Percentiles rank a stretch among this genome's conserved stretches.
Conservation (phyloP, 64 coral and sea anemone genomes). For the Pachyseris speciosa region DNA sequence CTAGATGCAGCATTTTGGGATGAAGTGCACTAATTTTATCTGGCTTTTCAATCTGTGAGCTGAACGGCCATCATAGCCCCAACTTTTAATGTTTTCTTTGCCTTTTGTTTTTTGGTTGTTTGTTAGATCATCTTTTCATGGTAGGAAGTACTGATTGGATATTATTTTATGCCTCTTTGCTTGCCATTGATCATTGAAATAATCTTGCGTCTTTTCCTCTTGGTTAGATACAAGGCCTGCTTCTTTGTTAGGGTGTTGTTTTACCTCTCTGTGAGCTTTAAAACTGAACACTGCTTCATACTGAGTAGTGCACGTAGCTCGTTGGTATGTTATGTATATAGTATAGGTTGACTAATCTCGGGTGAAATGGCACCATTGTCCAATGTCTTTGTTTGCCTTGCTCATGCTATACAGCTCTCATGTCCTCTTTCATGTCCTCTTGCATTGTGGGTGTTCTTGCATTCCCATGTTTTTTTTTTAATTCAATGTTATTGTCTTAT, state of each 20-base stretch:
- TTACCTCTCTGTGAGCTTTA: conserved; percentile 4
- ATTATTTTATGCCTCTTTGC: not conserved
- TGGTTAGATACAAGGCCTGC: not conserved
- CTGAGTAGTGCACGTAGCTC: too few species aligned
- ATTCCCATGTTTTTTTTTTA: too few species aligned
- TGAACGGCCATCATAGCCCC: not conserved
- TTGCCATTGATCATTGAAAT: not conserved
- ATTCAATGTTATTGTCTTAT: too few species aligned
- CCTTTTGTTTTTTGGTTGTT: not conserved
- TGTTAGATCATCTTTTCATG: not conserved
- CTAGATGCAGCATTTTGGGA: not conserved
- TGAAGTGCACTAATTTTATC: too few species aligned
- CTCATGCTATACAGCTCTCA: too few species aligned
- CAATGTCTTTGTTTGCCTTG: too few species aligned
- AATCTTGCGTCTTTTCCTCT: not conserved
- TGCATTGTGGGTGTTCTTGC: too few species aligned
- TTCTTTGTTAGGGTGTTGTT: not conserved
- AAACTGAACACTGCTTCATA: conserved; percentile 28
- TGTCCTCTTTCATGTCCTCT: too few species aligned
- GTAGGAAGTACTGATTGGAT: not conserved
- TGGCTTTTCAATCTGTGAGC: not conserved
- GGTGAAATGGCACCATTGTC: not conserved
- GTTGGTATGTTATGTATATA: too few species aligned
- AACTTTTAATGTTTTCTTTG: too few species aligned
- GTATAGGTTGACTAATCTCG: too few species aligned